phyloP scores from a whole-genome alignment of 2,888 invertebrate species.

The Drosophila infuscata region DNA sequence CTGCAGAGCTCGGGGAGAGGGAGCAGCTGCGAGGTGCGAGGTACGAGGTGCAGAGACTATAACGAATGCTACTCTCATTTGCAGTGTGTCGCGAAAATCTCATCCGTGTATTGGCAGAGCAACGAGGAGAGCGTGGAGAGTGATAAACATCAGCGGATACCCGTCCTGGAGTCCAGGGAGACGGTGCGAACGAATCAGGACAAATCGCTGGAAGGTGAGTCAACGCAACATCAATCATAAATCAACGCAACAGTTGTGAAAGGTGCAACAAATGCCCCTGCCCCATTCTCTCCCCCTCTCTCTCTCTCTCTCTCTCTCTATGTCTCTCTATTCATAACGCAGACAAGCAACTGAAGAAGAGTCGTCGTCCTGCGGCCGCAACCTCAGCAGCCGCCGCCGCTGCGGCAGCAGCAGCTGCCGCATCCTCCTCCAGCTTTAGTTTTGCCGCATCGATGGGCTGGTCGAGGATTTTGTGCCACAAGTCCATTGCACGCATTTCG shows the following conservation, averaged over 20 bases:
- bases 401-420: slow-evolving; percentile 39
- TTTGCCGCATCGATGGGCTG: slow-evolving; percentile 52
- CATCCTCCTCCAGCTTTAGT: slow-evolving; percentile 47
- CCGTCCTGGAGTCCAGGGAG: slow-evolving; percentile 91
- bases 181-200: slow-evolving; percentile 86
- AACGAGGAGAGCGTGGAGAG: slow-evolving; percentile 95
- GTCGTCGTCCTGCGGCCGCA: slow-evolving; percentile 74
- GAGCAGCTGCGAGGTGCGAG: no score
- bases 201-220: slow-evolving; percentile 82
- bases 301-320: not conserved
- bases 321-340: not conserved
- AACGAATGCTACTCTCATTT: slow-evolving; percentile 53
- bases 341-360: slow-evolving; percentile 80
- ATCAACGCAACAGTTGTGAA: slow-evolving; percentile 67
- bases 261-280: slow-evolving; percentile 11
- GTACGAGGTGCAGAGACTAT: not conserved
- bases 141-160: slow-evolving; percentile 90
- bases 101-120: slow-evolving; percentile 93
- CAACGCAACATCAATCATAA: slow-evolving; percentile 68
- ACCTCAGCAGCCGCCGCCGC: slow-evolving; percentile 65
- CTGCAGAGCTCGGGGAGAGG: not conserved
- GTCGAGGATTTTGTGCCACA: slow-evolving; percentile 71
- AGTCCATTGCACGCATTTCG: slow-evolving; percentile 77
- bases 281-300: not conserved
- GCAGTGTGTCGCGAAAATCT: slow-evolving; percentile 94